These are phyloP conservation scores for Leptosomus discolor DNA, from an alignment of 2,113 vertebrate species.

Conservation along the genomic window DNA sequence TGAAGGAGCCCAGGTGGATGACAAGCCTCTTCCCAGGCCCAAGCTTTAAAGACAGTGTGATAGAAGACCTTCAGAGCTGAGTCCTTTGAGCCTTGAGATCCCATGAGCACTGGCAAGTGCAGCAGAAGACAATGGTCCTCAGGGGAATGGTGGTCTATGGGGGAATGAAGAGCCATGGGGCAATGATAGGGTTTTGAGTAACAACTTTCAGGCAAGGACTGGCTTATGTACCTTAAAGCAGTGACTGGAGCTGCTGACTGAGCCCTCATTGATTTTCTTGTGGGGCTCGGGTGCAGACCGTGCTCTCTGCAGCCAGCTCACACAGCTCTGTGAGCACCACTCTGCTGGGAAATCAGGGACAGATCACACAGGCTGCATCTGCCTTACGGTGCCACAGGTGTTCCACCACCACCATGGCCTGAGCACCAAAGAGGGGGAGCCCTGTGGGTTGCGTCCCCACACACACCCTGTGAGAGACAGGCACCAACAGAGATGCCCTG, in stretches of 20 bases:
- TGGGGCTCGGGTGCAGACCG: too few relatives aligned
- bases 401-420: neutral
- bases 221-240: neutral
- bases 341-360: neutral
- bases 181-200: neutral
- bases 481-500: neutral
- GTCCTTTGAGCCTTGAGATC: neutral
- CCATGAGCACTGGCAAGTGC: neutral
- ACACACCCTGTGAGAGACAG: neutral
- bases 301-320: neutral
- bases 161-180: neutral
- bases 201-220: neutral
- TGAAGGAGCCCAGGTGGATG: neutral
- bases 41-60: neutral
- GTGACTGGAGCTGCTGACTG: neutral
- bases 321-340: neutral
- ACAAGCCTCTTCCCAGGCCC: neutral
- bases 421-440: neutral
- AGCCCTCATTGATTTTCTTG: neutral
- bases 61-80: neutral
- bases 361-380: neutral
- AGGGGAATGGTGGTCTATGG: neutral
- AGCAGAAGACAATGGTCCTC: too few relatives aligned
- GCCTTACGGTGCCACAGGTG: neutral
- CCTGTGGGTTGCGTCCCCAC: too few relatives aligned